Evolutionary conservation across 2,888 invertebrate species (phyloP), one percentile per base, ranked within the genome.

Genomic region (Ectemnius lituratus): DNA sequence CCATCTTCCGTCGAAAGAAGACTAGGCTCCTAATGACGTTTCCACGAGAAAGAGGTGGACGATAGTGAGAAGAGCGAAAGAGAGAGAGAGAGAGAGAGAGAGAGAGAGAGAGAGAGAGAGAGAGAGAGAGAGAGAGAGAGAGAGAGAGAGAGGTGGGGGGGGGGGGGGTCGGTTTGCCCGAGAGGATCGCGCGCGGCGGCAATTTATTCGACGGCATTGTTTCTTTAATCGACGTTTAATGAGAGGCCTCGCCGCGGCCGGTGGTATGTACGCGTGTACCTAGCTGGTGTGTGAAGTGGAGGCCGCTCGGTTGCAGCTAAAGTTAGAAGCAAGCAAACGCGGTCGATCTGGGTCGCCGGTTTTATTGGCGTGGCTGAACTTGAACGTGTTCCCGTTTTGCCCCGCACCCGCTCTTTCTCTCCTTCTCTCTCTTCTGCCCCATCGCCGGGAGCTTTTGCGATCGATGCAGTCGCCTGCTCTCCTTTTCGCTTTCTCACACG

Each of bases 331-430:
- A 28, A 28, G 20, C 67, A 47, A 60, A 13, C 58, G n/a, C 14
- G 52, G n/a, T 16, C 49, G 59, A 78, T 78, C 76, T 76, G 73
- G 78, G 76, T 76, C 78, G 78, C 65, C 63, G 65, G 75, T 78
- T 78, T 75, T 77, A 71, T 74, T 80, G 65, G 65, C 77, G 73
- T 69, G 80, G 77, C 70, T 79, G 75, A 77, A 80, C 77, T 80
- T 80, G 75, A 80, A 80, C 80, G 80, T 65, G 73, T 80, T 78
- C 70, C 49, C 72, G 76, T 59, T 72, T 68, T 64, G 56, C 58
- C 67, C 16, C 13, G 52, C 52, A 5, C 52, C 5, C 52, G 5
- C 52, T 52, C 52, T 52, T 13, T 52, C 52, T n/a, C 52, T 52
- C 52, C 2, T 16, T n/a, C 16, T 52, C 52, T 52, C 6, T 52